Evolutionary conservation across 92 coral and sea anemone species (phyloP).

Genomic region (Blastomussa wellsi): DNA sequence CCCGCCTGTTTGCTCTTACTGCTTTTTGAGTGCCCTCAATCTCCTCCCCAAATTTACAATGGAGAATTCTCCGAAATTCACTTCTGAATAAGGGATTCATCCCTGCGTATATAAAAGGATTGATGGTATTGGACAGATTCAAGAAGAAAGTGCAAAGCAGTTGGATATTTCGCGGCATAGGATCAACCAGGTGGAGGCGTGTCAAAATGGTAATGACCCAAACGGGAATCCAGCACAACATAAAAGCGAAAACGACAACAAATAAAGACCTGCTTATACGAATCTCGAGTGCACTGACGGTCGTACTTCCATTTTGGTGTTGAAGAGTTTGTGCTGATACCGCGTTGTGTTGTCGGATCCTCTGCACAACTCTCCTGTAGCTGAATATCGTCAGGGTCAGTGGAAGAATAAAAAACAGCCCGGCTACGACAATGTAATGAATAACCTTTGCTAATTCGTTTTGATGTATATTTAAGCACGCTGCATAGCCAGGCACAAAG

Average conservation of each 20-base stretch:
- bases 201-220: background rate
- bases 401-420: background rate
- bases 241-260: slow-evolving; percentile 4
- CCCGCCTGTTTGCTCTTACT: background rate
- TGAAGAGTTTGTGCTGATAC: background rate
- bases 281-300: slow-evolving; percentile 2
- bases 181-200: background rate
- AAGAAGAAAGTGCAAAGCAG: background rate
- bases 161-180: background rate
- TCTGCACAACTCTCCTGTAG: background rate
- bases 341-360: background rate
- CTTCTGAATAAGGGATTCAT: slow-evolving; percentile 1
- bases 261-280: slow-evolving; percentile 7
- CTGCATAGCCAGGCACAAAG: background rate
- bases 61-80: background rate
- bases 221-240: slow-evolving; percentile 21
- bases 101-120: slow-evolving; percentile 14
- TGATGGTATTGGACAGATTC: background rate
- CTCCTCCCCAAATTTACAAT: background rate
- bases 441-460: background rate
- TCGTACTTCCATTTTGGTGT: background rate
- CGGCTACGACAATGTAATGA: background rate
- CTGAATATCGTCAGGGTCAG: background rate
- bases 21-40: background rate
- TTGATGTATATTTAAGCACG: background rate